Conservation (phyloP, 2,113 vertebrate genomes). For the Barbus barbus region DNA sequence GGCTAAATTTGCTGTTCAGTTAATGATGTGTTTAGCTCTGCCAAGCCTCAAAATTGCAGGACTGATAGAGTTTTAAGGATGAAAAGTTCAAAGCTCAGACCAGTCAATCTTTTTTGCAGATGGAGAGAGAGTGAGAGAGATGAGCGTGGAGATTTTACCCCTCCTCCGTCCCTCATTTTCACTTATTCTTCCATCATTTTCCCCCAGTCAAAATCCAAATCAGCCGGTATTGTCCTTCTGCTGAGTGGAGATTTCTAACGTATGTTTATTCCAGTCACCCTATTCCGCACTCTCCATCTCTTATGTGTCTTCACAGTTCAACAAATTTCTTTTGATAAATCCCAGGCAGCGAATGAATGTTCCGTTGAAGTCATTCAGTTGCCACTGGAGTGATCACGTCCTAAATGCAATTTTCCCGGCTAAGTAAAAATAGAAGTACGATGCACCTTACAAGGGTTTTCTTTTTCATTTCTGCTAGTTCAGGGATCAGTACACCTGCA, state of each 20-base stretch:
- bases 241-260: slow-evolving; percentile 19
- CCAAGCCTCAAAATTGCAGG: slow-evolving; percentile 9
- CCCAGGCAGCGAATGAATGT: background rate
- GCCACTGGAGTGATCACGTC: slow-evolving; percentile 13
- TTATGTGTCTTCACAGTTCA: slow-evolving; percentile 22
- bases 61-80: slow-evolving; percentile 28
- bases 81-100: slow-evolving; percentile 41
- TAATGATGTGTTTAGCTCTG: slow-evolving; percentile 31
- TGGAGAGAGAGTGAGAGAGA: background rate
- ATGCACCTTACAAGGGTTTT: slow-evolving; percentile 1
- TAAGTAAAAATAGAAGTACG: background rate
- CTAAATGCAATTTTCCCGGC: slow-evolving; percentile 11
- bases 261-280: slow-evolving; percentile 33
- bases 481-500: slow-evolving; percentile 24
- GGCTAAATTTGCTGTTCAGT: slow-evolving; percentile 22
- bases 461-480: slow-evolving; percentile 9
- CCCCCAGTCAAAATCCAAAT: slow-evolving; percentile 37
- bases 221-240: slow-evolving; percentile 23
- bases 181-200: slow-evolving; percentile 26
- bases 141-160: background rate
- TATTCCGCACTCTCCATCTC: slow-evolving; percentile 18
- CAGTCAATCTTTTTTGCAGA: slow-evolving; percentile 20
- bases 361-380: slow-evolving; percentile 26
- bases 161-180: background rate
- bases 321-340: slow-evolving; percentile 28